phyloP scores from a whole-genome alignment of 2,797 vertebrate species.

The Sparus aurata region DNA sequence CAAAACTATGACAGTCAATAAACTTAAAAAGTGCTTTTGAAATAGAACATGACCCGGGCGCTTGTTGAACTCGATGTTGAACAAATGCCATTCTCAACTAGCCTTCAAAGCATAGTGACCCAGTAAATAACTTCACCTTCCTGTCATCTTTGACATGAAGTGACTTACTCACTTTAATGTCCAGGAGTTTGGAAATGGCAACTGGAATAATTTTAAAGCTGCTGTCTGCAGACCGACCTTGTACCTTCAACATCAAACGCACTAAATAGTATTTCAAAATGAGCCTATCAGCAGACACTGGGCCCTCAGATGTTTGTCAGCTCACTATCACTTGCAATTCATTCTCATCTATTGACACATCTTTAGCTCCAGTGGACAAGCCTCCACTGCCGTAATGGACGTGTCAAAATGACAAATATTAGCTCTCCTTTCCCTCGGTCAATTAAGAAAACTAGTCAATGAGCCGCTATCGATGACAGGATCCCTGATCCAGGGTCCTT shows the following conservation, averaged over 20 bases:
- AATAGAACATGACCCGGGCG: slow-evolving; percentile 39
- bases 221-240: not conserved
- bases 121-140: slow-evolving; percentile 50
- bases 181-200: slow-evolving; percentile 1
- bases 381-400: slow-evolving; percentile 70
- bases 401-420: slow-evolving; percentile 83
- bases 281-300: slow-evolving; percentile 27
- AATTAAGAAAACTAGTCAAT: slow-evolving; percentile 79
- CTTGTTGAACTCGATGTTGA: slow-evolving; percentile 20
- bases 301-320: slow-evolving; percentile 69
- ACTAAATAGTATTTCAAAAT: slow-evolving; percentile 27
- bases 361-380: slow-evolving; percentile 75
- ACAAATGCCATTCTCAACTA: slow-evolving; percentile 28
- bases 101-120: slow-evolving; percentile 17
- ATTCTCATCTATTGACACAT: slow-evolving; percentile 81
- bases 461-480: slow-evolving; percentile 57
- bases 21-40: slow-evolving; percentile 19
- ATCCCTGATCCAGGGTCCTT: slow-evolving; percentile 54
- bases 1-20: slow-evolving; percentile 3
- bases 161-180: not conserved
- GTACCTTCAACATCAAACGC: not conserved
- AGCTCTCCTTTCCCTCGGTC: slow-evolving; percentile 66
- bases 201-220: not conserved
- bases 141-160: slow-evolving; percentile 21
- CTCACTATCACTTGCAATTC: slow-evolving; percentile 66